Evolutionary conservation across 2,113 vertebrate genomes (phyloP).

Genomic region (Oriolus oriolus): DNA sequence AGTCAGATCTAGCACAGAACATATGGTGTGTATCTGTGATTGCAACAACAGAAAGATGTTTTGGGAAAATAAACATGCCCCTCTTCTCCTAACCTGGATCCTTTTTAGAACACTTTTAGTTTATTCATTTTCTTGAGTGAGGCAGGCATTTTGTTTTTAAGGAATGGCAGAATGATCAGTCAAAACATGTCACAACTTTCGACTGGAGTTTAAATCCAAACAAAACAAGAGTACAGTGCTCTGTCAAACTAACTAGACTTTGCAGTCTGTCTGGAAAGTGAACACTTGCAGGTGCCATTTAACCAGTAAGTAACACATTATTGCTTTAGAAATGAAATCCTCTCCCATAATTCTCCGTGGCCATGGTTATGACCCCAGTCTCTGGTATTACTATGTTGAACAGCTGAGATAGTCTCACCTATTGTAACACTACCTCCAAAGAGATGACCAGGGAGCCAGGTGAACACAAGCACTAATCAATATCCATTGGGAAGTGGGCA

Average conservation of each 20-base stretch:
- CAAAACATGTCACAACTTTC: background rate
- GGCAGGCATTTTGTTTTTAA: background rate
- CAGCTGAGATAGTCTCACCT: background rate
- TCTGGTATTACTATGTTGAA: background rate
- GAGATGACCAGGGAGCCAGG: background rate
- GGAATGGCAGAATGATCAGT: background rate
- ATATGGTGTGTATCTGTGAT: background rate
- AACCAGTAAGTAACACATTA: background rate
- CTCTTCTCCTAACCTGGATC: background rate
- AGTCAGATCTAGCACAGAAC: background rate
- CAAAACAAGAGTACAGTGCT: background rate
- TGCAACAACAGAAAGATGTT: background rate
- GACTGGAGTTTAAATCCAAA: background rate
- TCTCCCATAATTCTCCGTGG: background rate
- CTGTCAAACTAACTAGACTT: background rate
- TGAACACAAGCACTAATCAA: background rate
- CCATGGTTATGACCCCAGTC: background rate
- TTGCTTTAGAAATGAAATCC: background rate
- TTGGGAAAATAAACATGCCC: background rate
- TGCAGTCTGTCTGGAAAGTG: background rate
- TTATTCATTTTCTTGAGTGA: background rate
- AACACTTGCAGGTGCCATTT: background rate
- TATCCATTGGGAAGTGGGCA: background rate
- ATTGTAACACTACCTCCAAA: background rate
- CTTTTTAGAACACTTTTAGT: background rate